These are phyloP conservation scores for Astropecten irregularis DNA, from an alignment of 53 echinoderm and acorn worm genomes.

Conservation along the genomic window DNA sequence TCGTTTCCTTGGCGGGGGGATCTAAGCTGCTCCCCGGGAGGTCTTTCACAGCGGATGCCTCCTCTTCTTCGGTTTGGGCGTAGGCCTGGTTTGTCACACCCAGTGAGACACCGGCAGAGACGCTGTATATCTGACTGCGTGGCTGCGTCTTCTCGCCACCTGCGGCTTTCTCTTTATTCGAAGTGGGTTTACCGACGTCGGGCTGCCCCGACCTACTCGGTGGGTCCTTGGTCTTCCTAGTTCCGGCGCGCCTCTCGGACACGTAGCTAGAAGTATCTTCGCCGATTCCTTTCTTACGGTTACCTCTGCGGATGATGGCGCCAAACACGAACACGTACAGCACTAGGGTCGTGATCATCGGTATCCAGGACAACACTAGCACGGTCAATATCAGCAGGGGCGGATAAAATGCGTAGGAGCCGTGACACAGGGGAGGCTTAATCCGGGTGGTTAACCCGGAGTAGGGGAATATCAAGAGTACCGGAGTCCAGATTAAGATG, in stretches of 20 bases:
- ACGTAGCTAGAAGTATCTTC: too few species aligned
- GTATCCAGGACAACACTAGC: background rate
- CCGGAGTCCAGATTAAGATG: constrained; percentile 47
- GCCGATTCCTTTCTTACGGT: background rate
- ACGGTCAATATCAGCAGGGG: background rate
- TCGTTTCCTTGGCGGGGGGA: too few species aligned
- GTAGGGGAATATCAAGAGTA: constrained; percentile 36
- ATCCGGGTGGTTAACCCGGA: background rate
- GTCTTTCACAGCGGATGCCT: background rate
- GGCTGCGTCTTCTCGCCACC: too few species aligned
- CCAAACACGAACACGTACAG: constrained; percentile 7
- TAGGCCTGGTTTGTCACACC: background rate
- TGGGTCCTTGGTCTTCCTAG: too few species aligned
- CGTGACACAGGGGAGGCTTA: background rate
- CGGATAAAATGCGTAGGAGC: background rate
- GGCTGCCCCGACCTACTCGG: too few species aligned
- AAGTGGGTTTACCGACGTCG: too few species aligned
- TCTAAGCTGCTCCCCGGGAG: too few species aligned
- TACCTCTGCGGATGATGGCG: constrained; percentile 15
- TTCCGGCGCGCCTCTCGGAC: too few species aligned
- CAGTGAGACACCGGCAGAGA: background rate
- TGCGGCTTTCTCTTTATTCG: too few species aligned
- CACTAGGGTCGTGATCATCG: background rate
- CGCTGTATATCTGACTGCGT: background rate
- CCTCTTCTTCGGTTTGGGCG: background rate